Base-by-base conservation (phyloP, 1,140 invertebrate species). In the Berghia stephanieae region DNA sequence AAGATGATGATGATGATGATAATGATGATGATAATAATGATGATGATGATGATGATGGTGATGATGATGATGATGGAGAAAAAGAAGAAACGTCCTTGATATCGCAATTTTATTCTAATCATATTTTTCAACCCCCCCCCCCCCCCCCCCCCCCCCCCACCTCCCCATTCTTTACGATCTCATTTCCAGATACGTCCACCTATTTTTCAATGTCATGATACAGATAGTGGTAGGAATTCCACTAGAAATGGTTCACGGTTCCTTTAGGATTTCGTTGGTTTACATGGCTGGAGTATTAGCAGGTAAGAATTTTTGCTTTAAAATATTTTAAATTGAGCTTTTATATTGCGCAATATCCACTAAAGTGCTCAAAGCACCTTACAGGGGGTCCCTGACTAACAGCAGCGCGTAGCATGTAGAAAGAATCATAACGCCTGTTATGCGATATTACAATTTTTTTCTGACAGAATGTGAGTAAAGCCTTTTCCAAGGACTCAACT, bases 231-330 rank as follows among this genome's bases (percentile, higher is more conserved):
- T 98, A 80, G 97, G 97, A 52, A 91, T 98, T 78, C 96, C 96
- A 0, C 88, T 98, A 82, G 97, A 98, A 91, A 98, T 98, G 96
- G 96, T 98, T n/a, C 96, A 98, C 88, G 96, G 96, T 5, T 96
- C 94, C 38, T 91, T 93, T 67, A 92, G 96, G 80, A 96, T 97
- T 83, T 95, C 93, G 27, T 93, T 94, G 74, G 95, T 98, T 73
- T 99, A 99, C 90, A 73, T 87, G 70, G 95, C 96, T 5, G 96
- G 97, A 60, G 96, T 98, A 34, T 90, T 97, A 76, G 96, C 96
- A 79, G 96, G 96, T 90, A 82, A 80, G 60, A 80, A 44, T 40
- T 34, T 36, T 21, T 74, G 31, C 0, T 77, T 74, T 18, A 49
- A 8, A 2, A 31, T 21, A 21, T 42, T 5, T n/a, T n/a, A n/a